Evolutionary conservation across 53 echinoderm and acorn worm genomes (phyloP).

Genomic region (Apostichopus leukothele): DNA sequence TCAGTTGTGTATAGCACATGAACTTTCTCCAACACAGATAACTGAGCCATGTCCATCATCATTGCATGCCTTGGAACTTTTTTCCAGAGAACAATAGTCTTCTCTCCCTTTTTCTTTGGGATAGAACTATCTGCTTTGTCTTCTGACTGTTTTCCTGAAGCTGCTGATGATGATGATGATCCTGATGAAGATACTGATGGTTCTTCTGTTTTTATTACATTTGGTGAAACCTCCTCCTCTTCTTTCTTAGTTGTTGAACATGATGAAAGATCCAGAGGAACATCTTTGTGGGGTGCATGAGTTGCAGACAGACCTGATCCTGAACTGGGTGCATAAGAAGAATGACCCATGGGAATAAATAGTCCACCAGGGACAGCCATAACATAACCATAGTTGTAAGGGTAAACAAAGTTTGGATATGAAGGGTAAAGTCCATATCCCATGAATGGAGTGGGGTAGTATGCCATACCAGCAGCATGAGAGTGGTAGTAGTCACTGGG

Average conservation of each 20-base stretch:
- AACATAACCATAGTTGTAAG: slow-evolving; percentile 46
- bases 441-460: slow-evolving; percentile 38
- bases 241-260: slow-evolving; percentile 38
- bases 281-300: slow-evolving; percentile 20
- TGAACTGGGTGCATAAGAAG: not conserved
- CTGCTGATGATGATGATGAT: not conserved
- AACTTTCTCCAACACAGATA: slow-evolving; percentile 42
- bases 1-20: slow-evolving; percentile 42
- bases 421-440: slow-evolving; percentile 44
- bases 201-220: slow-evolving; percentile 35
- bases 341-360: slow-evolving; percentile 42
- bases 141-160: not conserved
- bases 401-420: slow-evolving; percentile 45
- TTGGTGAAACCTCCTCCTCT: slow-evolving; percentile 7
- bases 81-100: slow-evolving; percentile 43
- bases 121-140: not conserved
- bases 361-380: slow-evolving; percentile 38
- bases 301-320: slow-evolving; percentile 15
- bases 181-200: not conserved
- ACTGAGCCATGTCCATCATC: slow-evolving; percentile 47
- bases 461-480: slow-evolving; percentile 38
- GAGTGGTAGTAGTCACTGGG: slow-evolving; percentile 41
- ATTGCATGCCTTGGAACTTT: slow-evolving; percentile 40
- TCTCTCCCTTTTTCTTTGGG: slow-evolving; percentile 24
- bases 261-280: slow-evolving; percentile 32